These are phyloP conservation scores for Bubo scandiacus DNA, from an alignment of 2,113 vertebrate genomes.

Conservation along the genomic window DNA sequence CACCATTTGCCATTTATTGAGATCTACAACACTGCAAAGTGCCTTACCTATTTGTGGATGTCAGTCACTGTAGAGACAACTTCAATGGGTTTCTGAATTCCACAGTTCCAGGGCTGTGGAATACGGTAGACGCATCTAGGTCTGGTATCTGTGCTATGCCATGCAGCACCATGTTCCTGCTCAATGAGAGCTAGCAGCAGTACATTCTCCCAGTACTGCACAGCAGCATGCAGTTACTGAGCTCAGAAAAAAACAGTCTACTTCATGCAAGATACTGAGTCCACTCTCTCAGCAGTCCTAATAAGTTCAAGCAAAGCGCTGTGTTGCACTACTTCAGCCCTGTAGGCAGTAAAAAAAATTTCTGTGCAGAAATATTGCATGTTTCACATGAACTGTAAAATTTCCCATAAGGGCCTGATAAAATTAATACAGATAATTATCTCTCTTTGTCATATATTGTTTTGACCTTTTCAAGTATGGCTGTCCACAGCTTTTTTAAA, in stretches of 20 bases:
- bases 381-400: neutral
- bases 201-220: neutral
- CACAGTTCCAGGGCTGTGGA: neutral
- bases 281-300: neutral
- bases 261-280: neutral
- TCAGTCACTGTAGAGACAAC: neutral
- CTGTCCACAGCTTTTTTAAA: neutral
- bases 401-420: neutral
- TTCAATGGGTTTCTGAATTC: neutral
- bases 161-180: neutral
- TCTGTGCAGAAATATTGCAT: neutral
- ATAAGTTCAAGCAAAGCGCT: neutral
- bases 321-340: neutral
- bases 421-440: neutral
- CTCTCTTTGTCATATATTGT: neutral
- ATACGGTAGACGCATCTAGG: accelerated
- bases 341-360: neutral
- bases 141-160: neutral
- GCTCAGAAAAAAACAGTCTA: neutral
- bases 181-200: neutral
- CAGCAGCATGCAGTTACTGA: neutral
- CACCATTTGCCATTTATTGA: neutral
- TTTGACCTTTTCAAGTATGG: neutral
- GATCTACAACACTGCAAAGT: neutral
- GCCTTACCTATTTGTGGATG: neutral